Evolutionary conservation across 2,797 vertebrate species (phyloP).

Genomic region (Lepus oiostolus): DNA sequence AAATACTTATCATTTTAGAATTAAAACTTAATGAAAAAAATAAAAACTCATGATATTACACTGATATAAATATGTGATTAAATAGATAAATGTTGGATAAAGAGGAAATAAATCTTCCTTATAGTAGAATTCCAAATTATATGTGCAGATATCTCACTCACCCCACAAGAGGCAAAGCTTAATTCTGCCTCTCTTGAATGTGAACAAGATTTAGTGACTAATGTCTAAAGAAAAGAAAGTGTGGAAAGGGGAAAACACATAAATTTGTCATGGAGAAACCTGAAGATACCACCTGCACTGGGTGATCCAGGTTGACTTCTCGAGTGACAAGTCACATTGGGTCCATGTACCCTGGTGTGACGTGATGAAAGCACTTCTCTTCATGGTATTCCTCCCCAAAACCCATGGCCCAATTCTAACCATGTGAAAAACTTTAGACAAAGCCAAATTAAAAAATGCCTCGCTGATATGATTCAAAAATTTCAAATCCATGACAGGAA

Average conservation of each 20-base stretch:
- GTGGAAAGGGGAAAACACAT: too few relatives aligned
- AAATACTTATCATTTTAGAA: background rate
- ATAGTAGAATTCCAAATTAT: conserved; percentile 1
- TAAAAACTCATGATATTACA: background rate
- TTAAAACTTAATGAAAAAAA: background rate
- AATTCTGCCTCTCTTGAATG: background rate
- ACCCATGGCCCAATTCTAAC: background rate
- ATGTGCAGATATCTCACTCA: background rate
- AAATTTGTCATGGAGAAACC: background rate
- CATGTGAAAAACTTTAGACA: background rate
- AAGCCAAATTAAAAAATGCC: background rate
- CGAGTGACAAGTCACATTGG: background rate
- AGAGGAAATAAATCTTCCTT: background rate
- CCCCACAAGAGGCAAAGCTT: background rate
- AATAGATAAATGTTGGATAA: background rate
- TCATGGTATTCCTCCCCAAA: background rate
- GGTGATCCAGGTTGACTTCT: background rate
- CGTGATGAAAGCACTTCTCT: background rate
- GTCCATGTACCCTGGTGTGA: background rate
- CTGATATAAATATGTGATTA: background rate
- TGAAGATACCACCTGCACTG: background rate
- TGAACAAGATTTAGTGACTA: background rate
- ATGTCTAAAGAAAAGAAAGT: background rate
- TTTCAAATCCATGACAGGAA: background rate
- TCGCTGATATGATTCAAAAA: background rate